Evolutionary conservation across 2,888 invertebrate genomes (phyloP), one percentile per base, ranked within the genome.

Genomic region (Hirtodrosophila alboralis): DNA sequence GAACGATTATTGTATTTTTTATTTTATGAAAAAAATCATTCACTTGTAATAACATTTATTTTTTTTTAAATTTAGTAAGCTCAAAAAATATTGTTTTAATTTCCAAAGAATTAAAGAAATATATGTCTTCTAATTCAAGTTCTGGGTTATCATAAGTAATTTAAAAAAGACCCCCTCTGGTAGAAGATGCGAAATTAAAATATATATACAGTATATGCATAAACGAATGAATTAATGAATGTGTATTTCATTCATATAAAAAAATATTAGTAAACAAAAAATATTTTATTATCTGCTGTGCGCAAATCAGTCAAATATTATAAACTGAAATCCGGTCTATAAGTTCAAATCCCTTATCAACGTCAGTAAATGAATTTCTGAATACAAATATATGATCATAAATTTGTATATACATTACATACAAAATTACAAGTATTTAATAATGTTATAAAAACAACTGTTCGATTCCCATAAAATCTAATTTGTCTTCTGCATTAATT

Each of bases 401-500:
- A 7, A 36, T 45, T 18, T 28, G 21, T 47, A 23, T 31, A 7
- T 13, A 6, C 9, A 38, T 10, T 14, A n/a, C 37, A 18, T 40
- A 43, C 38, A 34, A 48, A 54, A 56, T 30, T 45, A 37, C n/a
- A 43, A 31, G 27, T 41, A 13, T 8, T 9, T 23, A 51, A 30
- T 33, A 30, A 45, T 48, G 27, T 10, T 49, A 52, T 8, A 41
- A 28, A 44, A 61, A 73, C 70, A 76, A 76, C 66, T 77, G 84
- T 56, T 64, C 40, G 33, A 26, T 74, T 78, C 71, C 37, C 81
- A 84, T 57, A 41, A 60, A 81, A 79, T 81, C 71, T 45, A 41
- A 58, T 63, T 73, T 65, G 73, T 28, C 48, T 52, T 51, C 52
- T 58, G 64, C 64, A 68, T n/a, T 84, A 80, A 78, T 78, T 83